These are phyloP conservation scores for Ardeotis arabs DNA, from an alignment of 2,113 vertebrate species.

Conservation along the genomic window DNA sequence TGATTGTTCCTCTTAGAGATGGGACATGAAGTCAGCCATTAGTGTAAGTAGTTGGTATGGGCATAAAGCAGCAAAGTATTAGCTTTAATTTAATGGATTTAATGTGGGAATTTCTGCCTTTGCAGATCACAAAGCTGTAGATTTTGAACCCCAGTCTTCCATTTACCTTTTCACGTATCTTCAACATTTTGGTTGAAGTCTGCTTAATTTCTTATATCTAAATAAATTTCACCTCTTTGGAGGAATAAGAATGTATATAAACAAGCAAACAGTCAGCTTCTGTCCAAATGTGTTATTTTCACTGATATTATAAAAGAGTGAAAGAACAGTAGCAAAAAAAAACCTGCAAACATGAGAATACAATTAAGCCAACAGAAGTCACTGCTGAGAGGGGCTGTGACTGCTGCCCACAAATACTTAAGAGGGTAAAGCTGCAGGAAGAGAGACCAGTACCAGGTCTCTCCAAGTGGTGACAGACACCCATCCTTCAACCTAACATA, in stretches of 20 bases:
- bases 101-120: not conserved
- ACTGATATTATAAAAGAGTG: not conserved
- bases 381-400: not conserved
- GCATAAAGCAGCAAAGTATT: not conserved
- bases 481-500: not conserved
- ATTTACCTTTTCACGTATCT: not conserved
- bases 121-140: not conserved
- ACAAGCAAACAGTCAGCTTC: not conserved
- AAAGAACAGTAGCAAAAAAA: not conserved
- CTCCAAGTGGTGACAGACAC: not conserved
- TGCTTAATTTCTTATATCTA: not conserved
- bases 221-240: not conserved
- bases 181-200: not conserved
- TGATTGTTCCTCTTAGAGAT: not conserved
- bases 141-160: not conserved
- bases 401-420: not conserved
- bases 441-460: not conserved
- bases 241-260: not conserved
- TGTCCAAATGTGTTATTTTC: not conserved
- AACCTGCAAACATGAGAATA: not conserved
- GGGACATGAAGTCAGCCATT: not conserved
- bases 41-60: not conserved
- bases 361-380: constrained; percentile 16
- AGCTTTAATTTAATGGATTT: not conserved
- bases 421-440: not conserved